Base-by-base conservation (phyloP, 2,888 invertebrate species). In the Spisula subtruncata region DNA sequence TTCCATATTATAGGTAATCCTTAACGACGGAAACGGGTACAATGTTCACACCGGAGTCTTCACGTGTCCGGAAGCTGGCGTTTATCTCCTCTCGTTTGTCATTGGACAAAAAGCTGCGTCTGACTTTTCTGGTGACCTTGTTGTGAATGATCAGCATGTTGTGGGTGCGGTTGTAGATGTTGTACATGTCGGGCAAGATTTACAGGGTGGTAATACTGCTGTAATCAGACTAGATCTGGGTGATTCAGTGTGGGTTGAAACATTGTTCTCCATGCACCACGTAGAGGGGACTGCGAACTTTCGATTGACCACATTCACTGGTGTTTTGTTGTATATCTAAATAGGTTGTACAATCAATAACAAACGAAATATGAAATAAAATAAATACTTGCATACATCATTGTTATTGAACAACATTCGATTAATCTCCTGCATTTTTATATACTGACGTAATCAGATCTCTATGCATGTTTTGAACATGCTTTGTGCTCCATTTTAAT, bases 191-290 rank as follows among this genome's bases (percentile, higher is more conserved):
- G 18, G n/a, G 18, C 82, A 87, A 66, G 87, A 87, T 32, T 66
- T 87, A 18, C 87, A 87, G n/a, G 87, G 82, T 4, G 87, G 82
- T n/a, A 87, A 87, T 35, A 82, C 54, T 18, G 87, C 51, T 16
- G 66, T 82, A 14, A 25, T 82, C 10, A 41, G 83, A 32, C 82
- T 87, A 29, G n/a, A 51, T 5, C 48, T 16, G 16, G 87, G 87
- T 8, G 87, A 87, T 56, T 2, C 29, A 12, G 87, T 87, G 1
- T 87, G 87, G 87, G 71, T 87, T 0, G 82, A 87, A 5, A 60
- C 51, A 0, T 32, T 66, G 16, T 46, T 66, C 51, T n/a, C 66
- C 32, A 48, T 29, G 20, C 10, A 29, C 14, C 87, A 87, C 20
- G 25, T 87, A 0, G 87, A 87, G 29, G 87, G 87, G 14, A 20